Evolutionary conservation across 2,888 invertebrate species (phyloP), one percentile per base, ranked within the genome.

Genomic region (Macrosoma leucophasiata): DNA sequence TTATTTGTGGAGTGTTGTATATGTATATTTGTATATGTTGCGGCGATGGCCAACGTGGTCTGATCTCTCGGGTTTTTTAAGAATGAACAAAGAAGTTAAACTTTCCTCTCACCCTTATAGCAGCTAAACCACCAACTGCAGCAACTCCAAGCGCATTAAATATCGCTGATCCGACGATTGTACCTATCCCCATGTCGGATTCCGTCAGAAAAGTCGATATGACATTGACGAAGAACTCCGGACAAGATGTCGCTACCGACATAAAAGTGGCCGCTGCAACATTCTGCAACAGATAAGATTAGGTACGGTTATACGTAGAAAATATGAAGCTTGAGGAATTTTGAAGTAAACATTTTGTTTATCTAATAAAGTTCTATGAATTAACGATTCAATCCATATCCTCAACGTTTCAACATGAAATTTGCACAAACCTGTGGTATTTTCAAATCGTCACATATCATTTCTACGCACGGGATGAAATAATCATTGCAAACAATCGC

Each of bases 251-350:
- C 3, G 97, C 98, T 1, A 96, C 90, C 0, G 98, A 93, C 94
- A 98, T 96, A 56, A 98, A 97, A 0, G 97, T 98, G 2, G 98
- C 98, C 0, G 97, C 98, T 0, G 97, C 97, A 8, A 98, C 95
- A 74, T 98, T 96, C 82, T 91, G 71, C n/a, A n/a, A n/a, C n/a
- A n/a, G n/a, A n/a, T n/a, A n/a, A n/a, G n/a, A n/a, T n/a, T n/a
- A n/a, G n/a, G n/a, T n/a, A n/a, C n/a, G n/a, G n/a, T n/a, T n/a
- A n/a, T n/a, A n/a, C n/a, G n/a, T n/a, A n/a, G n/a, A n/a, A n/a
- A n/a, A n/a, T n/a, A n/a, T n/a, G n/a, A n/a, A n/a, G n/a, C n/a
- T n/a, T n/a, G n/a, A n/a, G n/a, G n/a, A n/a, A n/a, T n/a, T n/a
- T n/a, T n/a, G n/a, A n/a, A n/a, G n/a, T n/a, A n/a, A n/a, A n/a